A percentile compares a stretch with the other conserved stretches of the same genome.
Evolutionary conservation across 2,797 vertebrate species (phyloP).

Genomic region (Platyrinchus mystaceus): DNA sequence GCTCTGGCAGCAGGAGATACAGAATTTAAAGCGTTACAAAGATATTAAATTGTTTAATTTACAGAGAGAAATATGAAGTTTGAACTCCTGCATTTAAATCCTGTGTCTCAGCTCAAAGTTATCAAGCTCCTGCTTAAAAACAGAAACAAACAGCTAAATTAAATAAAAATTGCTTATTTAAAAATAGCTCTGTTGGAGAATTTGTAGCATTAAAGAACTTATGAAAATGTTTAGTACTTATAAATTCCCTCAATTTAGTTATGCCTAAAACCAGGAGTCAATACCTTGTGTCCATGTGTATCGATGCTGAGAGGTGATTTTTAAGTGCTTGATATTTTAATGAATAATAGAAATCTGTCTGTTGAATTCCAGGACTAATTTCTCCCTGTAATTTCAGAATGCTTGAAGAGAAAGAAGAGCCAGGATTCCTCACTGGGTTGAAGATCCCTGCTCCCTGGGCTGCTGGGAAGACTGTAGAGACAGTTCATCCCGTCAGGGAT

Average conservation of each 20-base stretch:
- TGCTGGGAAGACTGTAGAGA: slow-evolving; percentile 97
- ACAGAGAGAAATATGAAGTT: background rate
- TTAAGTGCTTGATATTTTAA: background rate
- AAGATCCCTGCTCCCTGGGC: slow-evolving; percentile 99
- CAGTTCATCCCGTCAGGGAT: slow-evolving; percentile 95
- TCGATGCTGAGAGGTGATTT: background rate
- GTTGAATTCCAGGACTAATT: background rate
- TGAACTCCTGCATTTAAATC: background rate
- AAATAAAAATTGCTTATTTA: background rate
- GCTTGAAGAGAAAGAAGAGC: slow-evolving; percentile 96
- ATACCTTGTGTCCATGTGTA: fast-evolving
- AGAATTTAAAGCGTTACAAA: background rate
- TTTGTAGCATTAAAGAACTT: background rate
- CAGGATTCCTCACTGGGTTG: slow-evolving; percentile 95
- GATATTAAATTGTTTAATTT: background rate
- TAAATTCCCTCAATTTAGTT: background rate
- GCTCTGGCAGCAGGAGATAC: background rate
- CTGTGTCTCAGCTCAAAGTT: background rate
- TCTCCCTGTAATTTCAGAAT: slow-evolving; percentile 78
- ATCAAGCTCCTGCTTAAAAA: background rate
- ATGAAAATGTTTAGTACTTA: background rate
- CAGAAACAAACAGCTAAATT: background rate
- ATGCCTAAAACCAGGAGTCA: background rate
- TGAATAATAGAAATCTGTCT: background rate
- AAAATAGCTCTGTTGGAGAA: background rate